These are phyloP conservation scores for Myotis vivesi DNA, from an alignment of 2,797 vertebrate genomes.

Conservation along the genomic window DNA sequence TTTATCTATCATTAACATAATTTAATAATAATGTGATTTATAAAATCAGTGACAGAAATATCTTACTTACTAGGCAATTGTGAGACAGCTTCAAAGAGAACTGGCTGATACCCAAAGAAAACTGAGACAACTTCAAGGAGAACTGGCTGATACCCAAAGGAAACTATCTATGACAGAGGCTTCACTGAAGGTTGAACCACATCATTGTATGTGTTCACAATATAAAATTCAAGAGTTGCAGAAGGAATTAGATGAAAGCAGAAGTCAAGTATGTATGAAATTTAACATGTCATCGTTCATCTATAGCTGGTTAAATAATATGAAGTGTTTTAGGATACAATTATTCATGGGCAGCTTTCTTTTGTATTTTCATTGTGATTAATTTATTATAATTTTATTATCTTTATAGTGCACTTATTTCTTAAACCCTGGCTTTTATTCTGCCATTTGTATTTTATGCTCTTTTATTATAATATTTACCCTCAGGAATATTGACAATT, in stretches of 20 bases:
- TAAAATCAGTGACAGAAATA: neutral
- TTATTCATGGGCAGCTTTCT: neutral
- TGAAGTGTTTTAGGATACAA: neutral
- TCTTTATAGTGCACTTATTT: neutral
- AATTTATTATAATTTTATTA: neutral
- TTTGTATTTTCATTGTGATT: neutral
- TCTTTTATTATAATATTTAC: neutral
- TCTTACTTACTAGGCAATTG: constrained; percentile 80
- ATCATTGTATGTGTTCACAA: constrained; percentile 91
- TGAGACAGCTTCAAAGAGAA: constrained; percentile 89
- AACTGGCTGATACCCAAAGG: constrained; percentile 93
- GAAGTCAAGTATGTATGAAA: constrained; percentile 89
- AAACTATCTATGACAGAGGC: constrained; percentile 96
- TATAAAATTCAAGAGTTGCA: constrained; percentile 89
- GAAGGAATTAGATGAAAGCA: constrained; percentile 89
- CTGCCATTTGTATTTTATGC: neutral
- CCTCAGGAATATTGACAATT: neutral
- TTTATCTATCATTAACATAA: neutral
- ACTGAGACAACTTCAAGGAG: constrained; percentile 93
- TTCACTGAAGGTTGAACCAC: constrained; percentile 91
- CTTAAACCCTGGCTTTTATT: constrained; percentile 7
- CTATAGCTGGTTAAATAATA: neutral
- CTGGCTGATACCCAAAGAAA: constrained; percentile 92
- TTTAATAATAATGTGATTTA: neutral
- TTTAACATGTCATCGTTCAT: neutral